Evolutionary conservation across 92 coral and sea anemone genomes (phyloP), one percentile per base, ranked within the genome.

Genomic region (Parazoanthus atlanticus): DNA sequence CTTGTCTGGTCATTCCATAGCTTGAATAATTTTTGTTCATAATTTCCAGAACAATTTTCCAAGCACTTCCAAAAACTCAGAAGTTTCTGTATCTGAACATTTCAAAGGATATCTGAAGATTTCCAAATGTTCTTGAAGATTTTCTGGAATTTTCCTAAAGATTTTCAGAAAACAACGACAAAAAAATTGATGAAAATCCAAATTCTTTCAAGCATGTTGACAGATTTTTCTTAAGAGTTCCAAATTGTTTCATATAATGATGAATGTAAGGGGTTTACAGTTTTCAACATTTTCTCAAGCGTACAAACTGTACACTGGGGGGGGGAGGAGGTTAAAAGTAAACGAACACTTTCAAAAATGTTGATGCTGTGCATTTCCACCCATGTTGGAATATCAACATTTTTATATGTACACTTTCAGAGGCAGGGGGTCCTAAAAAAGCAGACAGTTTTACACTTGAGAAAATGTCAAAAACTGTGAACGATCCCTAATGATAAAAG

Each of bases 391-490:
- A 72, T 72, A 34, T 17, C 76, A 72, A 72, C 76, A 72, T 41
- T 72, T 31, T 72, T 72, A 17, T 72, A 72, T 72, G 76, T 72
- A 72, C 76, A 72, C 76, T 72, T 72, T 72, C 76, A 72, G 76
- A 72, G 76, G 76, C 40, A 72, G 76, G 76, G 76, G 76, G 41
- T 30, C 76, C 76, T 30, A 72, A 72, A 72, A 72, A 34, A 72
- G 76, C 52, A 1, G 4, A 72, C 76, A 30, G 76, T 72, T 72
- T 72, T 72, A 72, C 19, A 8, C 76, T 72, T 72, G 76, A 72
- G 76, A 72, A 72, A 72, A 72, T 72, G 76, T 72, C 76, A 72
- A 72, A 72, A 72, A 72, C 76, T 72, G 76, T 72, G 76, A 72
- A 72, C 76, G 33, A 72, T 34, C 76, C 76, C 76, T 34, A 72